Percentiles rank a stretch among this genome's conserved stretches.
These are phyloP conservation scores for Malurus melanocephalus DNA, from an alignment of 2,113 vertebrate genomes.

Conservation along the genomic window DNA sequence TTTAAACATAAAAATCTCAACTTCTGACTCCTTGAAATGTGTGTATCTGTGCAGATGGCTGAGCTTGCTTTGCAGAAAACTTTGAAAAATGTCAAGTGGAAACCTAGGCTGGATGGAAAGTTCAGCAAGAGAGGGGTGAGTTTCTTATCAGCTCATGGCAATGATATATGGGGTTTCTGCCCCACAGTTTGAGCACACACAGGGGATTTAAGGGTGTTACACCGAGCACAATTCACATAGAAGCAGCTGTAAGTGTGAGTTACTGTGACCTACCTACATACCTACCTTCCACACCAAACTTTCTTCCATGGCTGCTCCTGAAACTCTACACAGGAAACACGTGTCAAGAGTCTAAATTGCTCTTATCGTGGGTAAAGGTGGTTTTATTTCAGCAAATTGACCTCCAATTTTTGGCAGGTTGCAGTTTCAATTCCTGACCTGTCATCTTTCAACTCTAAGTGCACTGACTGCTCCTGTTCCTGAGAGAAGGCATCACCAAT, in stretches of 20 bases:
- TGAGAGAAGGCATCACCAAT: background rate
- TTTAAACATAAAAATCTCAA: background rate
- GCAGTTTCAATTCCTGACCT: background rate
- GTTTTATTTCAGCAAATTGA: background rate
- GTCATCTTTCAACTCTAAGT: background rate
- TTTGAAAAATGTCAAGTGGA: background rate
- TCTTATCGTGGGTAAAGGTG: background rate
- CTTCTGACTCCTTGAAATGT: background rate
- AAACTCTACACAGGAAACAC: background rate
- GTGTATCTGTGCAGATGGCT: background rate
- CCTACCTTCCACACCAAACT: background rate
- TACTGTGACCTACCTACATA: background rate
- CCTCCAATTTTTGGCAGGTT: background rate
- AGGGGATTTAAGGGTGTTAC: accelerated
- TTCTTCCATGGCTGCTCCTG: background rate
- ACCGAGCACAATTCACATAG: background rate
- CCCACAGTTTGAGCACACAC: accelerated
- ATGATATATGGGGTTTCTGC: accelerated
- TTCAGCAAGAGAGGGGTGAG: background rate
- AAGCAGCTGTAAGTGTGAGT: background rate
- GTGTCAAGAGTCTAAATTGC: background rate
- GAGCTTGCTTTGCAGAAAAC: background rate
- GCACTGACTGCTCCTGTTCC: background rate
- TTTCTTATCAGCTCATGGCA: background rate
- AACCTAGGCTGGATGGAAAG: background rate